These are phyloP conservation scores for Lordiphosa clarofinis DNA, from an alignment of 1,140 invertebrate genomes.

Conservation along the genomic window DNA sequence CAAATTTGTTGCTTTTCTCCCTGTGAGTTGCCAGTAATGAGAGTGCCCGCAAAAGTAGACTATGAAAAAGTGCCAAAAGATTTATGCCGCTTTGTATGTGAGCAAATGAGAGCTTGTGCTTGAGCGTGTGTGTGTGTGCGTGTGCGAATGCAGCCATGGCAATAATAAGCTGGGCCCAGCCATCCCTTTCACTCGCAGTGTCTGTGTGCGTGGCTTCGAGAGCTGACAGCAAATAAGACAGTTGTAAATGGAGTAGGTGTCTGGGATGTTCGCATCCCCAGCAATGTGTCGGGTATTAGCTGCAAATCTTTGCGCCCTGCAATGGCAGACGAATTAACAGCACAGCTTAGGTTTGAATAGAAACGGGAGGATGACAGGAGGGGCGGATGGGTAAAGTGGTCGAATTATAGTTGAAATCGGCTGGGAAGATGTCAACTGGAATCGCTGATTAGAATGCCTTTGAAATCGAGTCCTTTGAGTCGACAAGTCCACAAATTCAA, in stretches of 20 bases:
- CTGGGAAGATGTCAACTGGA: no score
- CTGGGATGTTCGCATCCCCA: conserved; percentile 28
- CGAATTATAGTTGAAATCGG: no score
- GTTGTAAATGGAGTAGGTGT: conserved; percentile 57
- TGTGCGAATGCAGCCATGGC: not conserved
- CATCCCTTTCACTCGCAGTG: not conserved
- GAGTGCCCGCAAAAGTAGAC: conserved; percentile 43
- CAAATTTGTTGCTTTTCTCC: conserved; percentile 46
- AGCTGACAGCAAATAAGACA: conserved; percentile 65
- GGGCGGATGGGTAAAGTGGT: no score
- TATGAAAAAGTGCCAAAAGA: conserved; percentile 66
- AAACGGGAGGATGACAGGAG: not conserved
- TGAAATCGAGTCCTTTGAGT: not conserved
- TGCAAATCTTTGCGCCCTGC: conserved; percentile 29
- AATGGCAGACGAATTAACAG: conserved; percentile 24
- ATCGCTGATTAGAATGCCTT: conserved; percentile 16
- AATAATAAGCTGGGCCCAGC: not conserved
- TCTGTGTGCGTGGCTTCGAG: conserved; percentile 30
- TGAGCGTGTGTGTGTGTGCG: not conserved
- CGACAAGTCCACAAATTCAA: not conserved
- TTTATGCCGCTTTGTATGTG: conserved; percentile 44
- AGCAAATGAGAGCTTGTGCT: conserved; percentile 27
- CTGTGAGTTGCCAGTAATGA: not conserved
- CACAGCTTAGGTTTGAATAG: conserved; percentile 5
- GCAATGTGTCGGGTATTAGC: conserved; percentile 49